Evolutionary conservation across 2,113 vertebrate species (phyloP).

Genomic region (Leuciscus idus): DNA sequence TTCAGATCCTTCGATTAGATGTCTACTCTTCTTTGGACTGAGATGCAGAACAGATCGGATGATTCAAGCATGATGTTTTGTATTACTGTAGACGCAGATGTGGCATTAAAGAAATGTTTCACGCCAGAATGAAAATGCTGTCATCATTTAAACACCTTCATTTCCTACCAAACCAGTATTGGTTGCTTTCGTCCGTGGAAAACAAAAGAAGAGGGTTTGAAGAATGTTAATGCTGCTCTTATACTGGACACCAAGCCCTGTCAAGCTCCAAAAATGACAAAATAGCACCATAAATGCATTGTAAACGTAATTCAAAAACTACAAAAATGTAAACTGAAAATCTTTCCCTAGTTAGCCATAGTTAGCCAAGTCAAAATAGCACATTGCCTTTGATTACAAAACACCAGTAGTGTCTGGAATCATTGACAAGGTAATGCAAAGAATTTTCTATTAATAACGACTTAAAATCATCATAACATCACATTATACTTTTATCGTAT

Average conservation of each 20-base stretch:
- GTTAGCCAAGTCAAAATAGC: too few species aligned
- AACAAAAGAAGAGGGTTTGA: background rate
- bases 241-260: too few species aligned
- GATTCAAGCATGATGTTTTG: constrained; percentile 8
- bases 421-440: background rate
- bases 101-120: background rate
- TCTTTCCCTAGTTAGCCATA: too few species aligned
- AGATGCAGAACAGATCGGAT: constrained; percentile 13
- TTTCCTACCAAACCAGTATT: background rate
- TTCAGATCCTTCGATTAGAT: constrained; percentile 15
- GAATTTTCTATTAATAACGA: background rate
- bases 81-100: background rate
- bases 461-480: background rate
- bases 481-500: background rate
- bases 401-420: background rate
- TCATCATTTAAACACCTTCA: background rate
- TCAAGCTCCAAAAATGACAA: background rate
- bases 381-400: background rate
- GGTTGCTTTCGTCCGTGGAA: background rate
- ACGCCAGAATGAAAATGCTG: background rate
- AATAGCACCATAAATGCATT: background rate
- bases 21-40: constrained; percentile 6
- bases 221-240: background rate
- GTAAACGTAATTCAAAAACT: background rate
- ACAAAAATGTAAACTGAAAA: too few species aligned